Conservation (phyloP, 1,140 invertebrate genomes). For the Magallana ariakensis region DNA sequence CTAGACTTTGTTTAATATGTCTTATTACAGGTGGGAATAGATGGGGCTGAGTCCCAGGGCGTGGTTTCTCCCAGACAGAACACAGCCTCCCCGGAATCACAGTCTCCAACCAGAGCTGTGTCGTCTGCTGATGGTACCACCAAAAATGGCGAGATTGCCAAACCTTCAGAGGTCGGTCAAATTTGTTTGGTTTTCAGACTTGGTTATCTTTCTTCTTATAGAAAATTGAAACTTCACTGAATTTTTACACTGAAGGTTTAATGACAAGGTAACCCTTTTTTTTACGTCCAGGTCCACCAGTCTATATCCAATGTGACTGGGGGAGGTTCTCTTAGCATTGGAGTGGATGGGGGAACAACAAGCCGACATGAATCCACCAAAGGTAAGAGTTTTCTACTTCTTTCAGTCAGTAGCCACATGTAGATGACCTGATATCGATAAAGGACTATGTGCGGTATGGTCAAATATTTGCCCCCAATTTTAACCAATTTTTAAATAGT, state of each 20-base stretch:
- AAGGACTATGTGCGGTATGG: too few species aligned
- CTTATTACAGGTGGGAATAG: slow-evolving; percentile 64
- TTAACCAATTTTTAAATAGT: too few species aligned
- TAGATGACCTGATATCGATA: too few species aligned
- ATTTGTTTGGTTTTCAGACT: background rate
- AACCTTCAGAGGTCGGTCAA: slow-evolving; percentile 53
- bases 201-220: background rate
- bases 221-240: background rate
- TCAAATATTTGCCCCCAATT: too few species aligned
- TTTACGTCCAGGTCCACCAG: slow-evolving; percentile 46
- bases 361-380: slow-evolving; percentile 57
- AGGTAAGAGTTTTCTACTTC: slow-evolving; percentile 31
- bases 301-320: slow-evolving; percentile 62
- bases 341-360: slow-evolving; percentile 40
- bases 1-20: background rate
- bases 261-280: too few species aligned
- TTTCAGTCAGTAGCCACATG: too few species aligned
- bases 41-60: slow-evolving; percentile 66
- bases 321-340: slow-evolving; percentile 53
- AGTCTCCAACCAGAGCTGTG: slow-evolving; percentile 65
- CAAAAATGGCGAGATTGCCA: slow-evolving; percentile 66
- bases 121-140: slow-evolving; percentile 69
- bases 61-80: slow-evolving; percentile 65
- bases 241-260: background rate
- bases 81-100: slow-evolving; percentile 62